A percentile compares a stretch with the other conserved stretches of the same genome.
These are phyloP conservation scores for Acanthochromis polyacanthus DNA, from an alignment of 2,113 vertebrate species.

Conservation along the genomic window DNA sequence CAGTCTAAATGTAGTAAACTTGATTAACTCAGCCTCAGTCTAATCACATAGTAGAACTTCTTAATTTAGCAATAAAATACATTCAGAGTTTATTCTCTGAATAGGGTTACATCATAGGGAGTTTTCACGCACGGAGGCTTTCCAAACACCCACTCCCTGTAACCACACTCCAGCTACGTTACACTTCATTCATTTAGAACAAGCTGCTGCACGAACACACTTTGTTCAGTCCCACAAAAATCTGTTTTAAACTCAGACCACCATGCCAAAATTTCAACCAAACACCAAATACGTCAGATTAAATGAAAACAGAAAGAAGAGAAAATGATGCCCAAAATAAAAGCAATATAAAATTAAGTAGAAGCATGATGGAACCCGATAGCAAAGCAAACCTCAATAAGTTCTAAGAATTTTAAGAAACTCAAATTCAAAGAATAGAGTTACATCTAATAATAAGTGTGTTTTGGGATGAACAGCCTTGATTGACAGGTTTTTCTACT, in stretches of 20 bases:
- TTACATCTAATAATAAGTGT: no score
- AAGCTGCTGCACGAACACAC: background rate
- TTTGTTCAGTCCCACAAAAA: background rate
- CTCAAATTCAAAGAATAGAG: no score
- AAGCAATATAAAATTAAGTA: no score
- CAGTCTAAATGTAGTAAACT: background rate
- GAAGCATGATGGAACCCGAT: no score
- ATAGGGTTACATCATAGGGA: conserved; percentile 53
- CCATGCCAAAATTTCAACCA: background rate
- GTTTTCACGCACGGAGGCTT: conserved; percentile 21
- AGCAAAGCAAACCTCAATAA: no score
- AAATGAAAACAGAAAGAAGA: no score
- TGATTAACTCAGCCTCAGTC: background rate
- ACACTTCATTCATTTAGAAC: background rate
- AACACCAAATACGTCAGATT: conserved; percentile 16
- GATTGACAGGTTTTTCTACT: no score
- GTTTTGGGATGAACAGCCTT: no score
- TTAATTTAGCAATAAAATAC: conserved; percentile 43
- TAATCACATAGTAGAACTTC: conserved; percentile 43
- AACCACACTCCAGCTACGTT: conserved; percentile 33
- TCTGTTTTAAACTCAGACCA: background rate
- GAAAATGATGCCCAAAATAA: no score
- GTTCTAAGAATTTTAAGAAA: no score
- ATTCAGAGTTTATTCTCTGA: conserved; percentile 36
- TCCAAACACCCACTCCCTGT: conserved; percentile 52